Evolutionary conservation across 30 jellyfish, hydroid and myxozoan genomes (phyloP), one percentile per base, ranked within the genome.

Genomic region (Nemopilema nomurai): DNA sequence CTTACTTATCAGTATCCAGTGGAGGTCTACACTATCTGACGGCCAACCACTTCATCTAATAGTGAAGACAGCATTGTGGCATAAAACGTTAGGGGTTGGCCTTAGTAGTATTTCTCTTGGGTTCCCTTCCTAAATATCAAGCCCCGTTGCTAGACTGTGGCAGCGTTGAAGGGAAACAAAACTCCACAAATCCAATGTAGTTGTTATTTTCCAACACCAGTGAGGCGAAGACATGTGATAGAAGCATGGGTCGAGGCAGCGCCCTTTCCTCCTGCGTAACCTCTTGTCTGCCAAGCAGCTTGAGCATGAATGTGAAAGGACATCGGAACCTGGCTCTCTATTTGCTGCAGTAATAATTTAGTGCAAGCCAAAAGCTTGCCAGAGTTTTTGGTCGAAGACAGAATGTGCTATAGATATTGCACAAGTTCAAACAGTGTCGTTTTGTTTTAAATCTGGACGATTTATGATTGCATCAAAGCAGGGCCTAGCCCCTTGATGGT

Each of bases 181-280:
- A n/a, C n/a, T n/a, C n/a, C n/a, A n/a, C n/a, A n/a, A n/a, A n/a
- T n/a, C n/a, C n/a, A n/a, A n/a, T n/a, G n/a, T n/a, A n/a, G n/a
- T n/a, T n/a, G n/a, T n/a, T n/a, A n/a, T n/a, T n/a, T n/a, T n/a
- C n/a, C n/a, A 13, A 41, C 57, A 41, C 13, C 57, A 41, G 6
- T 41, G 9, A 13, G 57, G 62, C 41, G 26, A 18, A 62, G 72
- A 51, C 86, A 76, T 57, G 80, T 65, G 80, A 41, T 31, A 82
- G 93, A 74, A 84, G 87, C 75, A 67, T 84, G 93, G 87, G 87
- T 51, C 93, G 87, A 84, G 93, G 87, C 68, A n/a, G 76, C 87
- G 79, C 87, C 79, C 93, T 71, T 20, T 66, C 74, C 86, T 83
- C 80, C 87, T 63, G 69, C 87, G 93, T 84, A 79, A 73, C 87